These are phyloP conservation scores for Phrynocephalus versicolor DNA, from an alignment of 2,113 vertebrate species.

Conservation along the genomic window DNA sequence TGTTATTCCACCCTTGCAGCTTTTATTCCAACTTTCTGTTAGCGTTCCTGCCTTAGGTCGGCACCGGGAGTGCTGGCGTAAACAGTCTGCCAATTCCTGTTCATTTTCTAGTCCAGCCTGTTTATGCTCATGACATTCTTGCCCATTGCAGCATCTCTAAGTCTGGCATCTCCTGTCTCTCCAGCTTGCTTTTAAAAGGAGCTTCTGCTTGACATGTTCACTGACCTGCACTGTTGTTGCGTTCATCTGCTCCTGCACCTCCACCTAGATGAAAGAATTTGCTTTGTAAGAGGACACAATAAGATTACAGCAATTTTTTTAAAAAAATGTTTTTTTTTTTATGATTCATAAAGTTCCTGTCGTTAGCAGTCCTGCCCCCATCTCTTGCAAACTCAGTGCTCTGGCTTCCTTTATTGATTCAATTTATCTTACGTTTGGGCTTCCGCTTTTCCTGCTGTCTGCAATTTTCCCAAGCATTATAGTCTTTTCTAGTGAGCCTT, in stretches of 20 bases:
- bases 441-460: no score
- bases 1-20: background rate
- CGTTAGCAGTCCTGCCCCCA: no score
- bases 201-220: background rate
- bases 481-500: no score
- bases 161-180: slow-evolving; percentile 11
- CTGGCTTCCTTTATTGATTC: no score
- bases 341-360: no score
- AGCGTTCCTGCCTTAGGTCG: background rate
- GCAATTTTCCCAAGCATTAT: no score
- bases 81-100: slow-evolving; percentile 10
- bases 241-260: background rate
- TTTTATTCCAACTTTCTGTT: background rate
- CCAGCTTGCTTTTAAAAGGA: background rate
- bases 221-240: background rate
- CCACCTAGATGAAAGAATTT: background rate
- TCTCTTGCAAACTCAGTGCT: no score
- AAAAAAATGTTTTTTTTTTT: no score
- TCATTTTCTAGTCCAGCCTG: background rate
- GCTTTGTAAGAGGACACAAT: background rate
- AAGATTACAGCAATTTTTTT: background rate
- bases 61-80: background rate
- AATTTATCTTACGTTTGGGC: no score
- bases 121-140: background rate
- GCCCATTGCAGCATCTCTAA: background rate